Evolutionary conservation across 1,140 invertebrate species (phyloP).

Genomic region (Andrena cerasifolii): DNA sequence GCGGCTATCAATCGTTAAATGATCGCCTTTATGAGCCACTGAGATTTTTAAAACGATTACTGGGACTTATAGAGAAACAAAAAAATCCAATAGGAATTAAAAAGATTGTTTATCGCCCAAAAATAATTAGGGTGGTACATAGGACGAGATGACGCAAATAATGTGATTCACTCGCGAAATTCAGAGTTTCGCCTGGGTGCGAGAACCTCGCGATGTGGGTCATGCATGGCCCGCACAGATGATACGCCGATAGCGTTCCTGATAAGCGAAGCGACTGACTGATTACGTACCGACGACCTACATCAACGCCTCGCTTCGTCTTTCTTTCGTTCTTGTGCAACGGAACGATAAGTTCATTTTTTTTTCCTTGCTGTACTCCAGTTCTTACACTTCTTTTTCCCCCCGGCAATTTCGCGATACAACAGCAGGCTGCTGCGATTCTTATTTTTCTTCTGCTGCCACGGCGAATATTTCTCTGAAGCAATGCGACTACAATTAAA

Average conservation of each 20-base stretch:
- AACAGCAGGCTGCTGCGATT: no score
- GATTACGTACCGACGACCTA: slow-evolving; percentile 69
- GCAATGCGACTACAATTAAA: no score
- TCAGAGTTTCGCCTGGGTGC: slow-evolving; percentile 22
- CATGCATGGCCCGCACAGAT: slow-evolving; percentile 38
- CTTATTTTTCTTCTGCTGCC: no score
- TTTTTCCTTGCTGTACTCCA: not conserved
- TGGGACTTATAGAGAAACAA: no score
- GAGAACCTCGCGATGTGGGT: slow-evolving; percentile 40
- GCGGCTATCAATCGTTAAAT: no score
- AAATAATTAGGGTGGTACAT: no score
- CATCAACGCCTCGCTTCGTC: slow-evolving; percentile 48
- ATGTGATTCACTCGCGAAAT: slow-evolving; percentile 10
- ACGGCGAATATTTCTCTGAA: no score
- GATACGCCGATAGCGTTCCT: slow-evolving; percentile 50
- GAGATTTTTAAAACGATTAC: no score
- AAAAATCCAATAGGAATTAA: no score
- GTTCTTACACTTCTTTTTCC: not conserved
- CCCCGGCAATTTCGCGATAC: not conserved
- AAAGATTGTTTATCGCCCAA: no score
- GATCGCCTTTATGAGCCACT: no score
- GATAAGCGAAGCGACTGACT: slow-evolving; percentile 54
- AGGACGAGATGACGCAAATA: no score
- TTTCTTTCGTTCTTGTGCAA: not conserved
- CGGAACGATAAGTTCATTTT: not conserved